Evolutionary conservation across 2,797 vertebrate species (phyloP).

Genomic region (Sciaenops ocellatus): DNA sequence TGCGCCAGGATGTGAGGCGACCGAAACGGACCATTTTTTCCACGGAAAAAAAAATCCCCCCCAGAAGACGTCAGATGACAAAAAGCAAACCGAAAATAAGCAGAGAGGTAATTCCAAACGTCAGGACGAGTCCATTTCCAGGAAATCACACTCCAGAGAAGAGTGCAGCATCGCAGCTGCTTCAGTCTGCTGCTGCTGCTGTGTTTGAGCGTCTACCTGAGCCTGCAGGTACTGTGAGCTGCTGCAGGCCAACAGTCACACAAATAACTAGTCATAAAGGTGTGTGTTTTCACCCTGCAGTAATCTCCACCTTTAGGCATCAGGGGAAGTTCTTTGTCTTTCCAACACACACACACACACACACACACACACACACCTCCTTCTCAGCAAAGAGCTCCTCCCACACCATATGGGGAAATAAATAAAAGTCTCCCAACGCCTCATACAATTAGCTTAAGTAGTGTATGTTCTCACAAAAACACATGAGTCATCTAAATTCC

Average conservation of each 20-base stretch:
- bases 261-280: conserved; percentile 42
- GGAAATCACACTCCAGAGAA: background rate
- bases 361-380: conserved; percentile 28
- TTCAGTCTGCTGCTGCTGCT: background rate
- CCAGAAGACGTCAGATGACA: background rate
- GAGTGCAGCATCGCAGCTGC: conserved; percentile 16
- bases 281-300: conserved; percentile 39
- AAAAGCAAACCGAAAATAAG: background rate
- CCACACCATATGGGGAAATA: conserved; percentile 32
- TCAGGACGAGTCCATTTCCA: conserved; percentile 45
- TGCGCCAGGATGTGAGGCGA: conserved; percentile 82
- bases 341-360: conserved; percentile 16
- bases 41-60: background rate
- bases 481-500: background rate
- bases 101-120: background rate
- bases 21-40: conserved; percentile 81
- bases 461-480: background rate
- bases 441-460: conserved; percentile 13
- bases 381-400: conserved; percentile 49
- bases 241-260: conserved; percentile 60
- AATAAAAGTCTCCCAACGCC: conserved; percentile 2
- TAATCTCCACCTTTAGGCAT: conserved; percentile 54
- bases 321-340: conserved; percentile 53
- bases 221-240: conserved; percentile 27
- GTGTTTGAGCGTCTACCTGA: conserved; percentile 10